A percentile compares a stretch with the other conserved stretches of the same genome.
Conservation (phyloP, 2,113 vertebrate species). For the Megaptera novaeangliae region DNA sequence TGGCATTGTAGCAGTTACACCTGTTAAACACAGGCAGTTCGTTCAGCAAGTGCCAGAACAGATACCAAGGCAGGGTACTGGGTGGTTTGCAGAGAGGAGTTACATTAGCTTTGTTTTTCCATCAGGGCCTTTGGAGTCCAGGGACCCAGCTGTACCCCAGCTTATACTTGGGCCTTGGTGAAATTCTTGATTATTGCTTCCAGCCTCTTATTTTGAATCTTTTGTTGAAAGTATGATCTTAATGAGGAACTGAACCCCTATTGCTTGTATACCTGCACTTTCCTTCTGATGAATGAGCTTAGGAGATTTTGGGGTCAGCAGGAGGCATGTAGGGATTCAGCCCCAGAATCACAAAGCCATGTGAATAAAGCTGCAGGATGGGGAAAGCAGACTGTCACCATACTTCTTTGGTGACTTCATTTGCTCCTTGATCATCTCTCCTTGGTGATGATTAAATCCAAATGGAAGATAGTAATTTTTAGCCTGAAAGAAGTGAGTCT, state of each 20-base stretch:
- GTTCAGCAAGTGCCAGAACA: background rate
- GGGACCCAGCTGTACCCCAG: background rate
- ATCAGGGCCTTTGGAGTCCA: background rate
- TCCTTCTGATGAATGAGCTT: background rate
- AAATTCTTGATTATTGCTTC: background rate
- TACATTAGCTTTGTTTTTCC: background rate
- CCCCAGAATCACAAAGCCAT: background rate
- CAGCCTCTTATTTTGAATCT: background rate
- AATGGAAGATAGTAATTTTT: background rate
- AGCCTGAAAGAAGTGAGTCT: background rate
- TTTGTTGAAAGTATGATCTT: background rate
- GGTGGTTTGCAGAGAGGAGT: background rate
- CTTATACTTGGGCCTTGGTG: background rate
- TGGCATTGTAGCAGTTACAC: background rate
- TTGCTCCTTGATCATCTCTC: background rate
- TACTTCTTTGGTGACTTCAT: background rate
- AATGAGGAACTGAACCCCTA: background rate
- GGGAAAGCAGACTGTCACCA: background rate
- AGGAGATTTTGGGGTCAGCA: background rate
- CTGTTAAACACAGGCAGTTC: background rate
- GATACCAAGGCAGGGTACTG: background rate
- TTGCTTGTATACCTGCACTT: background rate
- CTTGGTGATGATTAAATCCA: background rate
- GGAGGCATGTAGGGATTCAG: background rate
- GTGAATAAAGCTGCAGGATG: background rate